Evolutionary conservation across 2,888 invertebrate genomes (phyloP).

Genomic region (Drosophila borealis): DNA sequence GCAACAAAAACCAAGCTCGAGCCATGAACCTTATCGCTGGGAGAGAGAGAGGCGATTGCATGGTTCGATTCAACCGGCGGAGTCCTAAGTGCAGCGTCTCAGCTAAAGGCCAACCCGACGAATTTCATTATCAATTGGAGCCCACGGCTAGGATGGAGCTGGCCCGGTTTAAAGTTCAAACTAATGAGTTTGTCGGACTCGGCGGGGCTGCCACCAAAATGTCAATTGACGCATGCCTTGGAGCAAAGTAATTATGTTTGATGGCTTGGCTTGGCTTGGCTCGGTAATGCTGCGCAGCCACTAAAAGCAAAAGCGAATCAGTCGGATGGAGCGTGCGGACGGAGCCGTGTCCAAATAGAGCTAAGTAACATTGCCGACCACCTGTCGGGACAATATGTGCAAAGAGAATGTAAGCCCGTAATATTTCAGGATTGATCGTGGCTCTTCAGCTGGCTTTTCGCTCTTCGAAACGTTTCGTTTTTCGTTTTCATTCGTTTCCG

Average conservation of each 20-base stretch:
- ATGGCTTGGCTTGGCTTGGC: conserved; percentile 61
- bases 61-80: background rate
- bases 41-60: too few relatives aligned
- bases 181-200: conserved; percentile 56
- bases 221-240: conserved; percentile 76
- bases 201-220: conserved; percentile 46
- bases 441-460: too few relatives aligned
- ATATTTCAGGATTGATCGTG: too few relatives aligned
- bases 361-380: background rate
- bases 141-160: conserved; percentile 38
- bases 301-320: conserved; percentile 34
- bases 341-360: background rate
- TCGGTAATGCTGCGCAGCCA: conserved; percentile 24
- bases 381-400: background rate
- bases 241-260: conserved; percentile 76
- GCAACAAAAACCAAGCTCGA: background rate
- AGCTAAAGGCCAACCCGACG: conserved; percentile 35
- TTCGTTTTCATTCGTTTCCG: too few relatives aligned
- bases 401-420: too few relatives aligned
- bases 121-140: conserved; percentile 68
- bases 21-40: background rate
- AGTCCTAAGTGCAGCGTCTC: background rate
- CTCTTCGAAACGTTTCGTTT: too few relatives aligned
- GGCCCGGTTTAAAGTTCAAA: conserved; percentile 56
- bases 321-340: conserved; percentile 28